A percentile compares a stretch with the other conserved stretches of the same genome.
Evolutionary conservation across 1,140 invertebrate genomes (phyloP).

Genomic region (Drosophila tani): DNA sequence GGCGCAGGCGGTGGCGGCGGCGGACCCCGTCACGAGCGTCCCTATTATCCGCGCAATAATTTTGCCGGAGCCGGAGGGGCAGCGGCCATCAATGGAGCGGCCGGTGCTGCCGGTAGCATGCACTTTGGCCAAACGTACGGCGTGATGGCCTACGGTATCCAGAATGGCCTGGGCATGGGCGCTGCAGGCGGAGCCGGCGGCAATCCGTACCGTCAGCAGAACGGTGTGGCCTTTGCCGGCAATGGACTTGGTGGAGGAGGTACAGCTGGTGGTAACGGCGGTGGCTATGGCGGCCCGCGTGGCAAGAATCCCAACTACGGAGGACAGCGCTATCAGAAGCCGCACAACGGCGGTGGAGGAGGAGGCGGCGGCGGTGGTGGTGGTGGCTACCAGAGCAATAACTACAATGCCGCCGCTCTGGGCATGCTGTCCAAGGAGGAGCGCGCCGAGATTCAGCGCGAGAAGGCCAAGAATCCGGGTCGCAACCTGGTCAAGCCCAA

Average conservation of each 20-base stretch:
- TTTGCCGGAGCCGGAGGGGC: slow-evolving; percentile 50
- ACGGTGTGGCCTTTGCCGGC: slow-evolving; percentile 53
- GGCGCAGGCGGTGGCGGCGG: slow-evolving; percentile 46
- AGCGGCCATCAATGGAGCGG: slow-evolving; percentile 48
- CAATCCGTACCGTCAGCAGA: slow-evolving; percentile 67
- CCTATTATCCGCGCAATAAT: slow-evolving; percentile 56
- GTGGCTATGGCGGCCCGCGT: slow-evolving; percentile 70
- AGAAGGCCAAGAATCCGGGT: slow-evolving; percentile 90
- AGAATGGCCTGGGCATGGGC: slow-evolving; percentile 64
- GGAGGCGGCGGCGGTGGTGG: slow-evolving; percentile 18
- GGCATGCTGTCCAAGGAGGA: slow-evolving; percentile 82
- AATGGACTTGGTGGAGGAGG: slow-evolving; percentile 59
- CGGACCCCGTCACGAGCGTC: slow-evolving; percentile 58
- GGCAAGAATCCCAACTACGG: slow-evolving; percentile 75
- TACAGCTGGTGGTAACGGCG: slow-evolving; percentile 52
- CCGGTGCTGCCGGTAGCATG: slow-evolving; percentile 63
- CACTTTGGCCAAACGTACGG: slow-evolving; percentile 72
- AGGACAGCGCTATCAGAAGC: slow-evolving; percentile 76
- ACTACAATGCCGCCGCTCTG: slow-evolving; percentile 70
- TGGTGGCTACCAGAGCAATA: slow-evolving; percentile 69
- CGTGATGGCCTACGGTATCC: slow-evolving; percentile 72
- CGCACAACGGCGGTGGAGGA: slow-evolving; percentile 61
- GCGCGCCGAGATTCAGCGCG: slow-evolving; percentile 87
- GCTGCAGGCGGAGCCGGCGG: slow-evolving; percentile 42
- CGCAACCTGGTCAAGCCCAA: slow-evolving; percentile 92